Base-by-base conservation (phyloP, 1,140 invertebrate species). In the Solenopsis invicta region DNA sequence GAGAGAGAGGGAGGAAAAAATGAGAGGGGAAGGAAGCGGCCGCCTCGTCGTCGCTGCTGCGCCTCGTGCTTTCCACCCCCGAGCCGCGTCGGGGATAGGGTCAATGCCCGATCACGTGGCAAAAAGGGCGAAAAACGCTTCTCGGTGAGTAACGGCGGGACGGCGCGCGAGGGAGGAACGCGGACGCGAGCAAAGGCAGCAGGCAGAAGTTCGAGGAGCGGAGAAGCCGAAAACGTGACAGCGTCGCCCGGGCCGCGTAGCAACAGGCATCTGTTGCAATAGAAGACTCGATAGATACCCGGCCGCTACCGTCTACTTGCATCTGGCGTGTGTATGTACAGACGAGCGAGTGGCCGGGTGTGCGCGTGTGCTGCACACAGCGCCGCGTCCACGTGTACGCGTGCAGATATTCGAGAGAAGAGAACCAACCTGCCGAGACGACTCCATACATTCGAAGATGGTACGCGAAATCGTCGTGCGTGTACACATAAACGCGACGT, bases 221-320 rank as follows among this genome's bases (percentile, higher is more conserved):
- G 41, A 85, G 78, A 59, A 62, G 91, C 93, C 92, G 89, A 94
- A 94, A 93, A 94, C 88, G 91, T 90, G 88, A 81, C 85, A 90
- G 87, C 87, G 74, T 94, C 86, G 87, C 59, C 88, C 89, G 87
- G 90, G 84, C 91, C 91, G 92, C 92, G 93, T 95, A 95, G 94
- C 94, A 95, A 95, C 94, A 95, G 94, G 93, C 94, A 93, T 94
- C 94, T 93, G 93, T 94, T 94, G 93, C 93, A 93, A 94, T 93
- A 93, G 91, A 93, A 92, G 92, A 92, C 90, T 71, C 92, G 92
- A 94, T 94, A 94, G 93, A 94, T 94, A 91, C 85, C 61, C 34
- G 45, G 66, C 80, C 52, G 45, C 62, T 41, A 54, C 41, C 54
- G 24, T 54, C 61, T 72, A 76, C 88, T 64, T 66, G 81, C 54